Percentiles rank a stretch among this genome's conserved stretches.
These are phyloP conservation scores for Sclerodermus sp. DNA, from an alignment of 2,888 invertebrate species.

Conservation along the genomic window DNA sequence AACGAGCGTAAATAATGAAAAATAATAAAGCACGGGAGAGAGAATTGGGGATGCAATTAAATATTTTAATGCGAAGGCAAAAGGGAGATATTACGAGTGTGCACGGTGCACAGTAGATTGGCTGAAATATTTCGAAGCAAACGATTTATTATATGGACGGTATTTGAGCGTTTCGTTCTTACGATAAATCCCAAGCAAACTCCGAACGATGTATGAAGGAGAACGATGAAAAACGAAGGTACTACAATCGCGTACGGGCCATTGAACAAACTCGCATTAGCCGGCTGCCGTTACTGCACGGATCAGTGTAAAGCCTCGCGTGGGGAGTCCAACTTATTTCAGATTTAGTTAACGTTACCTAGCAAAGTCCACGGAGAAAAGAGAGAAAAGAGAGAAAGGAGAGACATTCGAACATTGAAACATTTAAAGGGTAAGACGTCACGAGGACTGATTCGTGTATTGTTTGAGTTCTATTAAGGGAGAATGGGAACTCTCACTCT, in stretches of 20 bases:
- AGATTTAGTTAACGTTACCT: neutral
- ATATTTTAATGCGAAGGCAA: no score
- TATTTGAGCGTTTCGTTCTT: neutral
- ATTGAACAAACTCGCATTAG: slow-evolving; percentile 3
- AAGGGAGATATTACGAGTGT: no score
- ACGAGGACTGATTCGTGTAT: no score
- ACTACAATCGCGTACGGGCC: slow-evolving; percentile 1
- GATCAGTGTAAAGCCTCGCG: neutral
- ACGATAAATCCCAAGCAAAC: neutral
- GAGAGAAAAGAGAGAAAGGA: no score
- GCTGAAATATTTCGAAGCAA: neutral
- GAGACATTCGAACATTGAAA: no score
- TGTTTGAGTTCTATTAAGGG: no score
- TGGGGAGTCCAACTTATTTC: neutral
- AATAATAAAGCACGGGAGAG: no score
- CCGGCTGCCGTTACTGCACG: neutral
- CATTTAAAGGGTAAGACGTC: no score
- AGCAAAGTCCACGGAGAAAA: no score
- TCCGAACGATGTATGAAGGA: neutral
- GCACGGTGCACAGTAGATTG: neutral
- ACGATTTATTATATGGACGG: slow-evolving; percentile 2
- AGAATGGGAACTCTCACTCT: no score
- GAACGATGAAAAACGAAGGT: neutral
- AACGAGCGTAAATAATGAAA: no score
- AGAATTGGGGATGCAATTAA: no score